phyloP scores from a whole-genome alignment of 2,888 invertebrate species.

The Campopleginae sp. region DNA sequence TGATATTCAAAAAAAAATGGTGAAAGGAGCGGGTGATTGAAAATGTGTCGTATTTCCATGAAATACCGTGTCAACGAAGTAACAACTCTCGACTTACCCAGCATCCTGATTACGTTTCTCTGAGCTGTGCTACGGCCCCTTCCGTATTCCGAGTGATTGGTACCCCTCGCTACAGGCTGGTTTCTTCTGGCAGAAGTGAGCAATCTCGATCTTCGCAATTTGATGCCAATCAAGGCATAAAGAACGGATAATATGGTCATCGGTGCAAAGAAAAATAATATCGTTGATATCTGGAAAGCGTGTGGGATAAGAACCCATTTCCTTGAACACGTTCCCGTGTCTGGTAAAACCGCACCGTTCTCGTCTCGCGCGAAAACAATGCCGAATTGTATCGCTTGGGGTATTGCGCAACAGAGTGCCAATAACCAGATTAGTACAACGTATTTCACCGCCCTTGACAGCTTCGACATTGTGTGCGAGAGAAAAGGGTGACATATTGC shows the following conservation, averaged over 20 bases:
- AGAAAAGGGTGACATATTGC: conserved; percentile 88
- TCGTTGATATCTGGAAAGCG: conserved; percentile 92
- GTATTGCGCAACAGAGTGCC: conserved; percentile 90
- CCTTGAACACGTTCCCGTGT: conserved; percentile 87
- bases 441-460: conserved; percentile 92
- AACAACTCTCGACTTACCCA: conserved; percentile 86
- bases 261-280: conserved; percentile 93
- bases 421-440: conserved; percentile 91
- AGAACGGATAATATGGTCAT: conserved; percentile 94
- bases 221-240: conserved; percentile 91
- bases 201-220: conserved; percentile 87
- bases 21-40: background rate
- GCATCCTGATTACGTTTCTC: conserved; percentile 90
- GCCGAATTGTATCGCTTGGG: conserved; percentile 93
- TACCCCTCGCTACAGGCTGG: conserved; percentile 85
- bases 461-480: conserved; percentile 93
- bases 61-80: background rate
- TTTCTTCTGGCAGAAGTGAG: conserved; percentile 85
- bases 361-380: conserved; percentile 85
- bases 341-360: conserved; percentile 82
- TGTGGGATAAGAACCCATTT: conserved; percentile 87
- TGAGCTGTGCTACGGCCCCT: conserved; percentile 85
- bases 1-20: too few species aligned
- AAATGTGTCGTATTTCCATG: background rate
- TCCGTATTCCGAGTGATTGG: conserved; percentile 85